Conservation (phyloP, 2,888 invertebrate genomes). For the Lepidocyrtinus sp. region DNA sequence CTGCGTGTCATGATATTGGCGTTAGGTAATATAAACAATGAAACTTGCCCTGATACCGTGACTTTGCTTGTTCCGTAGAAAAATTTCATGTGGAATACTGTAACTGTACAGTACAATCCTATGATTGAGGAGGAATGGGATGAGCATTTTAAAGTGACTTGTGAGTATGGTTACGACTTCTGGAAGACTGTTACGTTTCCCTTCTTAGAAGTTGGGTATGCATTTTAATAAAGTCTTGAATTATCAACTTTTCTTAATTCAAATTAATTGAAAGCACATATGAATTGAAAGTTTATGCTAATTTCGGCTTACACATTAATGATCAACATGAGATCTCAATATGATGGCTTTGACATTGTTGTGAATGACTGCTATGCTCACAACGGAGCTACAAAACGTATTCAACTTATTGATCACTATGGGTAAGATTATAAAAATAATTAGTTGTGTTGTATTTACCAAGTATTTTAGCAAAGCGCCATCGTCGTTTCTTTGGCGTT, state of each 20-base stretch:
- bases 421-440: slow-evolving; percentile 77
- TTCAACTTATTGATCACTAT: slow-evolving; percentile 92
- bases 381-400: slow-evolving; percentile 92
- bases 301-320: slow-evolving; percentile 89
- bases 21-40: too few relatives aligned
- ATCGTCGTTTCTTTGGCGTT: too few relatives aligned
- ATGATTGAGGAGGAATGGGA: slow-evolving; percentile 94
- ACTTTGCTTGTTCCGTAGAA: too few relatives aligned
- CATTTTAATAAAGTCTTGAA: too few relatives aligned
- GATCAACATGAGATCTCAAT: slow-evolving; percentile 95
- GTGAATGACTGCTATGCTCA: slow-evolving; percentile 96
- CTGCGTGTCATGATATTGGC: too few relatives aligned
- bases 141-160: slow-evolving; percentile 95
- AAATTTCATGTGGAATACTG: slow-evolving; percentile 97
- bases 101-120: slow-evolving; percentile 94
- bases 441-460: too few relatives aligned
- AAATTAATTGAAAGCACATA: background rate
- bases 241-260: background rate
- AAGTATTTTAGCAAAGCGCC: too few relatives aligned
- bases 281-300: background rate
- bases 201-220: slow-evolving; percentile 94
- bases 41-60: too few relatives aligned
- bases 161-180: slow-evolving; percentile 96
- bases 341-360: slow-evolving; percentile 95
- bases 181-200: slow-evolving; percentile 98